Conservation (phyloP, 1,140 invertebrate species). For the Cyclargus thomasi region DNA sequence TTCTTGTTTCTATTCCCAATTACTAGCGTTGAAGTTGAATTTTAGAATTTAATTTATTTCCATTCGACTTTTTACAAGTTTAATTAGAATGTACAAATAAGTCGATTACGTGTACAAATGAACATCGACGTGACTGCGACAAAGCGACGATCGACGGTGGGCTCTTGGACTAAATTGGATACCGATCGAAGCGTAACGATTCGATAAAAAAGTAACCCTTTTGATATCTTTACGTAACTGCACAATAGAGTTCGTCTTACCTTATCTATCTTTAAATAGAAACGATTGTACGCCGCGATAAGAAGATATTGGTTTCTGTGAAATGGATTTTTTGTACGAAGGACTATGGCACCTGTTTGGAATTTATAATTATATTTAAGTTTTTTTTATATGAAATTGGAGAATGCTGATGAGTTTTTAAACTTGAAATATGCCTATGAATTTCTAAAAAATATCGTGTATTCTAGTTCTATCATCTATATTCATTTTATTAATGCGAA, state of each 20-base stretch:
- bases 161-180: slow-evolving; percentile 63
- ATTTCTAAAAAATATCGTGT: too few species aligned
- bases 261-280: slow-evolving; percentile 27
- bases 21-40: slow-evolving; percentile 3
- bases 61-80: slow-evolving; percentile 49
- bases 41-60: slow-evolving; percentile 44
- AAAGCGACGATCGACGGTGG: slow-evolving; percentile 46
- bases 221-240: slow-evolving; percentile 57
- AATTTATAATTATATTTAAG: slow-evolving; percentile 1
- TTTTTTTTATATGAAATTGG: not conserved
- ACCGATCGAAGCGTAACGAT: slow-evolving; percentile 61
- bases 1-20: slow-evolving; percentile 5
- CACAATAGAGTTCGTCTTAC: slow-evolving; percentile 46
- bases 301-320: slow-evolving; percentile 14
- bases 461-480: too few species aligned
- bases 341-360: slow-evolving; percentile 5
- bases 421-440: too few species aligned
- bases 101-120: slow-evolving; percentile 48
- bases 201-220: slow-evolving; percentile 63
- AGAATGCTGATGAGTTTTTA: too few species aligned
- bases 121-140: slow-evolving; percentile 55
- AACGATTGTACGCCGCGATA: slow-evolving; percentile 14
- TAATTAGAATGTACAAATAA: slow-evolving; percentile 69
- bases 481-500: too few species aligned
- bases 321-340: slow-evolving; percentile 17